phyloP scores from a whole-genome alignment of 2,113 vertebrate species.

The Recurvirostra avosetta region DNA sequence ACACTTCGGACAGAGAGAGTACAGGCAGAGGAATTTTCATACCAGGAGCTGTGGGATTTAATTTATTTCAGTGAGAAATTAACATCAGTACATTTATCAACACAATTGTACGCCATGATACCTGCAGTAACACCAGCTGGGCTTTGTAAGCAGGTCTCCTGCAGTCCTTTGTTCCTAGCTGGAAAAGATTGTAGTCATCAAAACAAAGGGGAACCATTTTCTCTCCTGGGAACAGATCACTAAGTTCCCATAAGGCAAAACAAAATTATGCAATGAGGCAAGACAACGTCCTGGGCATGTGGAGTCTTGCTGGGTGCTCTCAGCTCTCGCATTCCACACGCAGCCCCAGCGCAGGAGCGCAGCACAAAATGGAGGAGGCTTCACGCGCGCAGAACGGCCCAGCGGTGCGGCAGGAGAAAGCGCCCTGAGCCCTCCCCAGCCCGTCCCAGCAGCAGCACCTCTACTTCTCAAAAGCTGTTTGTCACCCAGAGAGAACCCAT shows the following conservation, averaged over 20 bases:
- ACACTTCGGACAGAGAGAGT: background rate
- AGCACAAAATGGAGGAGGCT: background rate
- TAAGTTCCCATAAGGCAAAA: slow-evolving; percentile 54
- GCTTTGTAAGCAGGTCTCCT: background rate
- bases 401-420: background rate
- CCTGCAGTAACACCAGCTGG: background rate
- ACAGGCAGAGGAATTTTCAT: background rate
- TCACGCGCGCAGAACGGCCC: background rate
- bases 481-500: background rate
- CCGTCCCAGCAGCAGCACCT: background rate
- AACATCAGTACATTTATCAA: background rate
- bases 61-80: background rate
- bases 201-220: slow-evolving; percentile 48
- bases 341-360: background rate
- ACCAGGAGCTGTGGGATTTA: background rate
- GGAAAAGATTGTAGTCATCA: slow-evolving; percentile 2
- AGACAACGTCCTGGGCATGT: slow-evolving; percentile 41
- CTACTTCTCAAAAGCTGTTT: background rate
- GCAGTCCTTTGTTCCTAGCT: background rate
- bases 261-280: slow-evolving; percentile 49
- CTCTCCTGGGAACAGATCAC: slow-evolving; percentile 48
- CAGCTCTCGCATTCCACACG: slow-evolving; percentile 9
- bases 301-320: slow-evolving; percentile 32
- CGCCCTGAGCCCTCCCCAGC: rapidly evolving
- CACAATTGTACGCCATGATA: background rate